Evolutionary conservation across 1,140 invertebrate genomes (phyloP).

Genomic region (Drosophila murphyi): DNA sequence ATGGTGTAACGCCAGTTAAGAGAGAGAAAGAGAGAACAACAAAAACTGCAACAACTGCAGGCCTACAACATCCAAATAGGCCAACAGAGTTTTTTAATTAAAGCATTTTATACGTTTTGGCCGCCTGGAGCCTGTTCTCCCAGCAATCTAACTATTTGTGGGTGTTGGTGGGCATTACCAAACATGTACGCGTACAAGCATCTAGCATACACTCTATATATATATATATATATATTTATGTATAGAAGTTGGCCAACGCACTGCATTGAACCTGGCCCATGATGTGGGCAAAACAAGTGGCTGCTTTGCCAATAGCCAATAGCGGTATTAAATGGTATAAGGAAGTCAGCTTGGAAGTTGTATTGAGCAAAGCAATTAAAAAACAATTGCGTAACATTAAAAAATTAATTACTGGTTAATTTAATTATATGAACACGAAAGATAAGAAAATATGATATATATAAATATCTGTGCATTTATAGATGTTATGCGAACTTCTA

Average conservation of each 20-base stretch:
- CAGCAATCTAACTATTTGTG: slow-evolving; percentile 45
- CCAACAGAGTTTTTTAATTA: slow-evolving; percentile 77
- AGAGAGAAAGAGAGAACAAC: slow-evolving; percentile 10
- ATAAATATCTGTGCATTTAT: too few species aligned
- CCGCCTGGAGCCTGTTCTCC: slow-evolving; percentile 30
- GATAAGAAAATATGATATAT: too few species aligned
- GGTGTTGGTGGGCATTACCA: slow-evolving; percentile 58
- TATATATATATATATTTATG: not conserved
- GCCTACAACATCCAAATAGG: slow-evolving; percentile 53
- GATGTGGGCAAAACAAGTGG: slow-evolving; percentile 38
- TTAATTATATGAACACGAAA: too few species aligned
- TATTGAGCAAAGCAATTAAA: not conserved
- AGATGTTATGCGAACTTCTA: too few species aligned
- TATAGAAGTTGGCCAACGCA: slow-evolving; percentile 39
- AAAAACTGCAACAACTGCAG: slow-evolving; percentile 20
- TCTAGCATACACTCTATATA: not conserved
- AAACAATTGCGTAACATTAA: not conserved
- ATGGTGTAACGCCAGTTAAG: slow-evolving; percentile 61
- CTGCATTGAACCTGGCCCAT: slow-evolving; percentile 25
- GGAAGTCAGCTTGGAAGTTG: not conserved
- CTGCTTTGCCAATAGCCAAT: not conserved
- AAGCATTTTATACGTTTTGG: slow-evolving; percentile 66
- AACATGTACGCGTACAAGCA: slow-evolving; percentile 34
- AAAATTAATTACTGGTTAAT: too few species aligned
- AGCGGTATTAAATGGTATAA: not conserved